phyloP scores from a whole-genome alignment of 1,140 invertebrate species.

The Calephelis virginiensis region DNA sequence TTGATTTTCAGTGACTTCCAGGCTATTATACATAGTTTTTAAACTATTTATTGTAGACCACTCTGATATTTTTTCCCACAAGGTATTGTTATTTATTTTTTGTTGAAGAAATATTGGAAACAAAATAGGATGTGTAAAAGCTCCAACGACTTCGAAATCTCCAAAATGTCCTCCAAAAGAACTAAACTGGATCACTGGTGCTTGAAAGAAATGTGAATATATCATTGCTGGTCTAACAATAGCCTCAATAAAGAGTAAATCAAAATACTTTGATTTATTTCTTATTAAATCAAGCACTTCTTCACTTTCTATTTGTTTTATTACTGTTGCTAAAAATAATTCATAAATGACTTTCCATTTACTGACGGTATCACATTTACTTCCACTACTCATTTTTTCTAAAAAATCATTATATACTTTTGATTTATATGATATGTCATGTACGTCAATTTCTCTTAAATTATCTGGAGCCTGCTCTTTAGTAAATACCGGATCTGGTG shows the following conservation, averaged over 20 bases:
- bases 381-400: too few relatives aligned
- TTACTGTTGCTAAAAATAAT: slow-evolving; percentile 20
- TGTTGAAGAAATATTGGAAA: slow-evolving; percentile 37
- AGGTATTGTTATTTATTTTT: slow-evolving; percentile 19
- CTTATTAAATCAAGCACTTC: background rate
- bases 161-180: slow-evolving; percentile 31
- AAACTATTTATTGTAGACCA: slow-evolving; percentile 25
- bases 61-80: slow-evolving; percentile 47
- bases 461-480: background rate
- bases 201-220: slow-evolving; percentile 37
- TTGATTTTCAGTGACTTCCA: slow-evolving; percentile 37
- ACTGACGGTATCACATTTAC: too few relatives aligned
- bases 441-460: slow-evolving; percentile 12
- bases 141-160: slow-evolving; percentile 29
- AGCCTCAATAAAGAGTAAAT: slow-evolving; percentile 42
- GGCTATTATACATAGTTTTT: slow-evolving; percentile 8
- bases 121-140: slow-evolving; percentile 32
- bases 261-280: slow-evolving; percentile 22
- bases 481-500: background rate
- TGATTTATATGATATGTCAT: slow-evolving; percentile 13
- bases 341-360: background rate
- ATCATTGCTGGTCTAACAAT: slow-evolving; percentile 24
- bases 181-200: slow-evolving; percentile 39
- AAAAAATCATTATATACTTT: slow-evolving; percentile 3
- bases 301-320: slow-evolving; percentile 30